Evolutionary conservation across 2,113 vertebrate genomes (phyloP).

Genomic region (Oncorhynchus mykiss): DNA sequence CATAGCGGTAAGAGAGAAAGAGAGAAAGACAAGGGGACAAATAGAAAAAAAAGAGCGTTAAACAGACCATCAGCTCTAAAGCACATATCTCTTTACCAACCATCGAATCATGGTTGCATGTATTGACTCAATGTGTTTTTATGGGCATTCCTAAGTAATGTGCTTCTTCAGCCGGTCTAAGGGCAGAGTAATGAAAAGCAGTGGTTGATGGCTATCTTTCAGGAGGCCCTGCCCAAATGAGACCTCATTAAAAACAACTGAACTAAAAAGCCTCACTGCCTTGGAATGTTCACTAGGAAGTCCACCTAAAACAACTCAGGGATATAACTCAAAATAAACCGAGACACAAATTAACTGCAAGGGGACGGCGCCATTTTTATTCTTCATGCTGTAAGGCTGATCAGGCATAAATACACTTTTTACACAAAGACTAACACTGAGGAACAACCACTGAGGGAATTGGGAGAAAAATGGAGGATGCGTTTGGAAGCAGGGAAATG

Average conservation of each 20-base stretch:
- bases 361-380: constrained; percentile 41
- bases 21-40: not conserved
- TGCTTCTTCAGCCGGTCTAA: constrained; percentile 48
- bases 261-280: constrained; percentile 42
- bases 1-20: constrained; percentile 26
- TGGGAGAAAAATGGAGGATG: constrained; percentile 49
- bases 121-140: constrained; percentile 16
- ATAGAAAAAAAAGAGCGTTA: not conserved
- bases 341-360: constrained; percentile 32
- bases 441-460: constrained; percentile 31
- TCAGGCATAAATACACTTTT: constrained; percentile 48
- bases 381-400: constrained; percentile 28
- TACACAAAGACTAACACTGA: constrained; percentile 51
- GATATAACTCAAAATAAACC: constrained; percentile 49
- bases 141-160: constrained; percentile 14
- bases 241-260: constrained; percentile 51
- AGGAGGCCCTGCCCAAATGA: constrained; percentile 58
- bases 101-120: not conserved
- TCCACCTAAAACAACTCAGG: constrained; percentile 46
- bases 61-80: not conserved
- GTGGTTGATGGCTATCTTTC: constrained; percentile 60
- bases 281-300: constrained; percentile 40
- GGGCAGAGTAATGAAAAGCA: constrained; percentile 59
- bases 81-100: not conserved
- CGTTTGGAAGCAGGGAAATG: constrained; percentile 13